A percentile compares a stretch with the other conserved stretches of the same genome.
These are phyloP conservation scores for Papilio helenus DNA, from an alignment of 1,140 invertebrate species.

Conservation along the genomic window DNA sequence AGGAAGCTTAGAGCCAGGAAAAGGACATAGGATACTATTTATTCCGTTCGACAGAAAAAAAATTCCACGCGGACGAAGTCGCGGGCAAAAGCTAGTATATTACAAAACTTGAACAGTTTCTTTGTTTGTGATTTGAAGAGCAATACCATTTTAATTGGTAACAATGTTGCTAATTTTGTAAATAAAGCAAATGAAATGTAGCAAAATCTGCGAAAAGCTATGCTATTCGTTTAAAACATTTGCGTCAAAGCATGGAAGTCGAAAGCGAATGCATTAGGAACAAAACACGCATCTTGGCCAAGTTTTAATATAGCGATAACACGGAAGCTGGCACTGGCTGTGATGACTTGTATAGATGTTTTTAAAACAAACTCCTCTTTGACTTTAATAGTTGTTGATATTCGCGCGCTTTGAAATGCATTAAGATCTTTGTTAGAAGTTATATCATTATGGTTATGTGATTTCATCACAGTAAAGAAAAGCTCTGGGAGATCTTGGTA, in stretches of 20 bases:
- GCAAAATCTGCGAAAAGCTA: too few species aligned
- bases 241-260: slow-evolving; percentile 5
- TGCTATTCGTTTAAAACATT: too few species aligned
- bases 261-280: not conserved
- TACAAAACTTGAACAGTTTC: not conserved
- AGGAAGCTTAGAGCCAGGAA: too few species aligned
- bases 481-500: too few species aligned
- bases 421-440: not conserved
- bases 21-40: too few species aligned
- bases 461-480: too few species aligned
- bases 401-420: not conserved
- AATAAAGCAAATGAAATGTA: not conserved
- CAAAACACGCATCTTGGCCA: slow-evolving; percentile 24
- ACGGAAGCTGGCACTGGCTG: not conserved
- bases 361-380: not conserved
- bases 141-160: not conserved
- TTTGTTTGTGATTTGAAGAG: not conserved
- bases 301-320: slow-evolving; percentile 6
- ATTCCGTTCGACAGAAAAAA: too few species aligned
- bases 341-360: not conserved
- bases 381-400: not conserved
- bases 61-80: too few species aligned
- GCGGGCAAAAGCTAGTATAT: too few species aligned
- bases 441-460: not conserved
- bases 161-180: not conserved